phyloP scores from a whole-genome alignment of 2,888 invertebrate genomes.

The Protophormia terraenovae region DNA sequence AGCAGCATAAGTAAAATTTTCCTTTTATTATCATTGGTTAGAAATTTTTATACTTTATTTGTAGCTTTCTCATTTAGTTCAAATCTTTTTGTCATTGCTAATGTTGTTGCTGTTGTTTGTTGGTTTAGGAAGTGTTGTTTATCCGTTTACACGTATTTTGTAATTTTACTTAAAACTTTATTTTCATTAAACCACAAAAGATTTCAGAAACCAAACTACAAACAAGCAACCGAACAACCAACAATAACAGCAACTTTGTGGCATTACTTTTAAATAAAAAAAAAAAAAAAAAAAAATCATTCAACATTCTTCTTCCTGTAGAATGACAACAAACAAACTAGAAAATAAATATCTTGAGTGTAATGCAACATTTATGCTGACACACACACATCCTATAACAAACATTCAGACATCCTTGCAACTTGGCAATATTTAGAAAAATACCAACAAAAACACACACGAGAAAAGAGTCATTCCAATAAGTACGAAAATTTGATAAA shows the following conservation, averaged over 20 bases:
- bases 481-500: not conserved
- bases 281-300: slow-evolving; percentile 18
- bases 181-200: slow-evolving; percentile 69
- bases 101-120: slow-evolving; percentile 33
- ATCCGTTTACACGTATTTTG: slow-evolving; percentile 70
- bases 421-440: slow-evolving; percentile 7
- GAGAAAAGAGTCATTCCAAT: not conserved
- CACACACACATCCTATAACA: not conserved
- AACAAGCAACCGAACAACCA: slow-evolving; percentile 52
- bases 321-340: slow-evolving; percentile 42
- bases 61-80: not conserved
- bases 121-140: slow-evolving; percentile 60
- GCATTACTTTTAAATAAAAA: slow-evolving; percentile 42
- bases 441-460: not conserved
- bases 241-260: slow-evolving; percentile 57
- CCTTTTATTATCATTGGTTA: slow-evolving; percentile 14
- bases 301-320: slow-evolving; percentile 21
- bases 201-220: slow-evolving; percentile 53
- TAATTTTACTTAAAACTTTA: slow-evolving; percentile 70
- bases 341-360: slow-evolving; percentile 23
- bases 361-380: slow-evolving; percentile 10
- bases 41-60: slow-evolving; percentile 39
- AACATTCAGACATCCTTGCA: too few species aligned
- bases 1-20: not conserved
- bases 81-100: not conserved